Evolutionary conservation across 2,797 vertebrate species (phyloP).

Genomic region (Clarias laeviceps): DNA sequence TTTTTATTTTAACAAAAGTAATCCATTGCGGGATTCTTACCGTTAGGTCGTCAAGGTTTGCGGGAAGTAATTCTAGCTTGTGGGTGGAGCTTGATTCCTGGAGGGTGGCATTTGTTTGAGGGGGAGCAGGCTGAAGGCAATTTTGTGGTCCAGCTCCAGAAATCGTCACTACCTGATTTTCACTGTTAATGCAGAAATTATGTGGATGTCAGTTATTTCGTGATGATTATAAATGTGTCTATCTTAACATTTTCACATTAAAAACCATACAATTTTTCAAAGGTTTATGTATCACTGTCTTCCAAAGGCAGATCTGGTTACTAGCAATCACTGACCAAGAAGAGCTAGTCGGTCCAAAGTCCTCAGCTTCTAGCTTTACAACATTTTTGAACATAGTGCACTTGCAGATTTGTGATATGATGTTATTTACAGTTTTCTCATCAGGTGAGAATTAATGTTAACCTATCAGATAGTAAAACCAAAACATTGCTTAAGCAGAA

Average conservation of each 20-base stretch:
- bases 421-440: too few species aligned
- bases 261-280: not conserved
- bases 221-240: not conserved
- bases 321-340: not conserved
- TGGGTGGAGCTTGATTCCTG: constrained; percentile 62
- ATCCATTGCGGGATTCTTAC: constrained; percentile 61
- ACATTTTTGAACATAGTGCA: too few species aligned
- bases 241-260: not conserved
- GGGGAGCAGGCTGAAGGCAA: constrained; percentile 65
- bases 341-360: not conserved
- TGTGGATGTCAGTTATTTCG: constrained; percentile 9
- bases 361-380: not conserved
- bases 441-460: too few species aligned
- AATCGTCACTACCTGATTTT: constrained; percentile 72
- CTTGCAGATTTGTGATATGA: too few species aligned
- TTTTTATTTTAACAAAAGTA: not conserved
- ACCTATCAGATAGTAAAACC: too few species aligned
- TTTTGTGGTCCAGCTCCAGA: constrained; percentile 73
- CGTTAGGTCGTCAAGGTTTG: constrained; percentile 82
- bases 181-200: constrained; percentile 62
- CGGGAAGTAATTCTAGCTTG: constrained; percentile 79
- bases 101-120: constrained; percentile 65
- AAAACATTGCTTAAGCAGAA: too few species aligned
- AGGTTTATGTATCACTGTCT: not conserved
- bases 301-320: not conserved